Conservation (phyloP, 2,113 vertebrate species). For the Eclectus roratus region DNA sequence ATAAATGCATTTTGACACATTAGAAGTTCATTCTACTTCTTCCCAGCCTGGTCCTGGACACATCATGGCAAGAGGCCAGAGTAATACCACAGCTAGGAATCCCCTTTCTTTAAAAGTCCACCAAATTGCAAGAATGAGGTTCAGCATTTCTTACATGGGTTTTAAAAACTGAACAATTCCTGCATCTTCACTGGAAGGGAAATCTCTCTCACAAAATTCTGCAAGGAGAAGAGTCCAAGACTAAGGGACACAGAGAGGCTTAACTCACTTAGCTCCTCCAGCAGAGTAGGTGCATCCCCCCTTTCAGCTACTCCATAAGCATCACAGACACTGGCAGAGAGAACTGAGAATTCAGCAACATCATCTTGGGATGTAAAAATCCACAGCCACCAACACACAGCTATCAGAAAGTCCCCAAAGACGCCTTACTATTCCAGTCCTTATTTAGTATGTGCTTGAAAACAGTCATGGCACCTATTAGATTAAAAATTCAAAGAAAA, state of each 20-base stretch:
- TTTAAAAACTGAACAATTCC: conserved; percentile 46
- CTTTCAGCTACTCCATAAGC: not conserved
- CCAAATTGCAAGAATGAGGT: not conserved
- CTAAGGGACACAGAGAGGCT: not conserved
- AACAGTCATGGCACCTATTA: not conserved
- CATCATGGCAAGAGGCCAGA: conserved; percentile 2
- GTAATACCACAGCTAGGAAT: conserved; percentile 8
- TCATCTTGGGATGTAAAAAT: not conserved
- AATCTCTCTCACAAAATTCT: not conserved
- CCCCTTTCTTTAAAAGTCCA: not conserved
- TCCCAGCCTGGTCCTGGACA: not conserved
- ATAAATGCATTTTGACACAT: not conserved
- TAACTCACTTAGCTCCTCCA: not conserved
- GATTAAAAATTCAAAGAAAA: not conserved
- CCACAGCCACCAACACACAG: not conserved
- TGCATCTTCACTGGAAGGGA: not conserved
- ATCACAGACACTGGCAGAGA: not conserved
- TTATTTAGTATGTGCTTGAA: not conserved
- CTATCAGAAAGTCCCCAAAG: not conserved
- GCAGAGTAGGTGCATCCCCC: not conserved
- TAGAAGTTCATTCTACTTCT: conserved; percentile 51
- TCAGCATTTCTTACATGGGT: not conserved
- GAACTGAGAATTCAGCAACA: not conserved
- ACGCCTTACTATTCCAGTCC: not conserved
- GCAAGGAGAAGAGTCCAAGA: not conserved